Percentiles rank a stretch among this genome's conserved stretches.
Evolutionary conservation across 1,140 invertebrate species (phyloP).

Genomic region (Nebria ingens): DNA sequence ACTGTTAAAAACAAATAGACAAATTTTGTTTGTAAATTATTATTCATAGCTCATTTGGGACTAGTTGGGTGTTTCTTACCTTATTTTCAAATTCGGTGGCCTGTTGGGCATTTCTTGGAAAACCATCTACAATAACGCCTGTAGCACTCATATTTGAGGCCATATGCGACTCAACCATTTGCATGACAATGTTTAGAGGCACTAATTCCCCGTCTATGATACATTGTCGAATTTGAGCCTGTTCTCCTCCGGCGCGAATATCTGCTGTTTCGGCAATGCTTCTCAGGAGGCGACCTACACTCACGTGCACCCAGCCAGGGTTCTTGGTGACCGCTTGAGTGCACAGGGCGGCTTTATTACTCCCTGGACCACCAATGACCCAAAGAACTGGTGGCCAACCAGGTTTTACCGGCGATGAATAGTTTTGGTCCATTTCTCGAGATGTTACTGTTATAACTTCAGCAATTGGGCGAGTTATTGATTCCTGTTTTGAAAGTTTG

Average conservation of each 20-base stretch:
- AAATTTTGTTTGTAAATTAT: no score
- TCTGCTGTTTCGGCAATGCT: conserved; percentile 47
- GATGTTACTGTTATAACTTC: conserved; percentile 29
- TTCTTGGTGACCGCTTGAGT: conserved; percentile 49
- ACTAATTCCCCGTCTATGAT: conserved; percentile 76
- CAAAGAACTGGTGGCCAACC: conserved; percentile 55
- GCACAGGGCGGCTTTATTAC: conserved; percentile 60
- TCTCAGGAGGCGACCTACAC: conserved; percentile 58
- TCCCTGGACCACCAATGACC: conserved; percentile 73
- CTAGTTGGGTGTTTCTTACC: no score
- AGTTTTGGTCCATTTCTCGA: conserved; percentile 29
- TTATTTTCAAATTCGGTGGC: conserved; percentile 73
- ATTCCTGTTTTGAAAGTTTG: no score
- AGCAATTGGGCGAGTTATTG: conserved; percentile 22
- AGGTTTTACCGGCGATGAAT: conserved; percentile 27
- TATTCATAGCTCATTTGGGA: no score
- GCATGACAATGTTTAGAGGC: conserved; percentile 53
- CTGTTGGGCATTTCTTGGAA: conserved; percentile 77
- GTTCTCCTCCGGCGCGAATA: conserved; percentile 42
- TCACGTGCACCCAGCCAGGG: conserved; percentile 63
- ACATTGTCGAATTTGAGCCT: conserved; percentile 47
- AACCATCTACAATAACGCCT: conserved; percentile 83
- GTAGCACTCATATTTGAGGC: conserved; percentile 39
- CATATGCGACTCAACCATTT: conserved; percentile 53
- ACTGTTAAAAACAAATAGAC: no score